Evolutionary conservation across 2,113 vertebrate species (phyloP), one percentile per base, ranked within the genome.

Genomic region (Chloebia gouldiae): DNA sequence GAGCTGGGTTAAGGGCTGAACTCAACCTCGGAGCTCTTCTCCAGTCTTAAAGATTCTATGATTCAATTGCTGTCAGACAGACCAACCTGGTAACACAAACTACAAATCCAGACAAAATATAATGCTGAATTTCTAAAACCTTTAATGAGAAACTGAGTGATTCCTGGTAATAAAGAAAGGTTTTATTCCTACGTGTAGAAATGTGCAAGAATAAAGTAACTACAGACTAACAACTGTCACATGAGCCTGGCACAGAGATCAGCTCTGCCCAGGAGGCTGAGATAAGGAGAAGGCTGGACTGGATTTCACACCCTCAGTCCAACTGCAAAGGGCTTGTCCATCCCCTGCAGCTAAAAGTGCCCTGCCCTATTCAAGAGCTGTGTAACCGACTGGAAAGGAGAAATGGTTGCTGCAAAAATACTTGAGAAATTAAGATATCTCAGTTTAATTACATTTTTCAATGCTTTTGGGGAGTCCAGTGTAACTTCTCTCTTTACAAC

Each of bases 301-400:
- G 72, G n/a, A 42, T 87, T 71, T 81, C 51, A 54, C 47, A 71
- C 8, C 24, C 44, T 59, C 27, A 21, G 17, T 18, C 60, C 40
- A 35, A 6, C 6, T 47, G 42, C 42, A 40, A 75, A n/a, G 2
- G 21, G 12, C 4, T 24, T 6, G 10, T 44, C 31, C 44, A 90
- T 27, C 4, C 30, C 35, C 23, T 28, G 20, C 19, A 64, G 68
- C 44, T 44, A 6, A 24, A 50, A 3, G 6, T 13, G 17, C 13
- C 20, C 27, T 37, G 44, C 6, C 21, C 11, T 28, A 3, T 7
- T 22, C 72, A 35, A 27, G 27, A 25, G 24, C 33, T 28, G 47
- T n/a, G 3, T 17, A 23, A 57, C 27, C 0, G 0, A n/a, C 35
- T 15, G 15, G 45, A 53, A 57, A 53, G 31, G 37, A 2, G 1